phyloP scores from a whole-genome alignment of 2,797 vertebrate species.

The Gymnodraco acuticeps region DNA sequence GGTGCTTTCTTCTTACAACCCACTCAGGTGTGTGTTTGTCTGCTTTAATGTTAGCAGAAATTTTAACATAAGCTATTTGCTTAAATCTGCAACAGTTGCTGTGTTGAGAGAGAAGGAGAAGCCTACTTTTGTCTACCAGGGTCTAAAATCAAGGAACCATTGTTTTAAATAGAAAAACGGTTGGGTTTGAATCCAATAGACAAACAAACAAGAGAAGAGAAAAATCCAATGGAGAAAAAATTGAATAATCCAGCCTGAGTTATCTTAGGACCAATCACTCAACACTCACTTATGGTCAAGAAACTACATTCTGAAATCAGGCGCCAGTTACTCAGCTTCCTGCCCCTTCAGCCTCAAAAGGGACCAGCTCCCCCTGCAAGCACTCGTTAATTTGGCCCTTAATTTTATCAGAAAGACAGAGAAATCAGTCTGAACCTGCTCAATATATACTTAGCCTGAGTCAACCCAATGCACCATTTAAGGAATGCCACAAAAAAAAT shows the following conservation, averaged over 20 bases:
- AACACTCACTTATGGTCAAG: not conserved
- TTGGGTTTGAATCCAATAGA: not conserved
- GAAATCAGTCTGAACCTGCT: slow-evolving; percentile 52
- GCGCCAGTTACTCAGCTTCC: not conserved
- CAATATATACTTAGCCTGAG: slow-evolving; percentile 36
- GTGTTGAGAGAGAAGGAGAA: not conserved
- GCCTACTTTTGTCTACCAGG: not conserved
- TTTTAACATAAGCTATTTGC: not conserved
- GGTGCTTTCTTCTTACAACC: not conserved
- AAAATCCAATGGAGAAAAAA: not conserved
- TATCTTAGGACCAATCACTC: not conserved
- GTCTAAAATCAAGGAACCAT: not conserved
- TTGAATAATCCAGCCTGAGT: not conserved
- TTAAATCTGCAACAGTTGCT: not conserved
- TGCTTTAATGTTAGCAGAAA: not conserved
- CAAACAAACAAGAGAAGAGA: not conserved
- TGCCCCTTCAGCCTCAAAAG: slow-evolving; percentile 28
- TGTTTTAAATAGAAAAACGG: not conserved
- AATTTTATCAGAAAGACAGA: slow-evolving; percentile 60
- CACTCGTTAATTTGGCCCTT: slow-evolving; percentile 46
- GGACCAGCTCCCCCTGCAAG: slow-evolving; percentile 16
- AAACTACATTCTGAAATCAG: slow-evolving; percentile 20
- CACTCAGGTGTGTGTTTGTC: not conserved
- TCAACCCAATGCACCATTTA: slow-evolving; percentile 29
- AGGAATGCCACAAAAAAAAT: slow-evolving; percentile 17